phyloP scores from a whole-genome alignment of 2,888 invertebrate species.

The Pandemis heparana region DNA sequence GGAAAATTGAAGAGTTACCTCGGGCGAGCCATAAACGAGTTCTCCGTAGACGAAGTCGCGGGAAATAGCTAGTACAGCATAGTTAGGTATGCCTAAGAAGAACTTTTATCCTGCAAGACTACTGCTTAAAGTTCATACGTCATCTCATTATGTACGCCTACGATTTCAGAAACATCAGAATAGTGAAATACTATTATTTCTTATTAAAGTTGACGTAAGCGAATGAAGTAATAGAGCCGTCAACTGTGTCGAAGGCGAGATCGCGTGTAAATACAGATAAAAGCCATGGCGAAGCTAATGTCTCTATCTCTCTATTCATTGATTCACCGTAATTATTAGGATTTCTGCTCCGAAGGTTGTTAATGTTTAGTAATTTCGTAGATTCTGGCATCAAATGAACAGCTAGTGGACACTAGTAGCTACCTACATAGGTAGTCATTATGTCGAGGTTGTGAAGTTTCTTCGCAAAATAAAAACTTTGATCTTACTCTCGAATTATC shows the following conservation, averaged over 20 bases:
- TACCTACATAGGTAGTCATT: not conserved
- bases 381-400: not conserved
- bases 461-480: too few relatives aligned
- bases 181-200: constrained; percentile 28
- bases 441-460: not conserved
- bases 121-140: too few relatives aligned
- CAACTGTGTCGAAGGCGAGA: constrained; percentile 33
- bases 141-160: not conserved
- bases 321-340: constrained; percentile 29
- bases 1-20: too few relatives aligned
- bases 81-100: too few relatives aligned
- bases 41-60: too few relatives aligned
- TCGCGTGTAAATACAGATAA: constrained; percentile 39
- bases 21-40: too few relatives aligned
- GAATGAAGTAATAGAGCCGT: constrained; percentile 34
- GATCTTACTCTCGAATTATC: too few relatives aligned
- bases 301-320: constrained; percentile 29
- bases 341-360: constrained; percentile 3
- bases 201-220: constrained; percentile 29
- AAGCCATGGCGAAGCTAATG: constrained; percentile 23
- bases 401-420: not conserved
- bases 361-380: constrained; percentile 10
- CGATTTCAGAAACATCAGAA: constrained; percentile 36
- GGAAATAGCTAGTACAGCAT: too few relatives aligned
- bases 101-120: too few relatives aligned